Base-by-base conservation (phyloP, 2,888 invertebrate genomes). In the Leptinotarsa tumamoca region DNA sequence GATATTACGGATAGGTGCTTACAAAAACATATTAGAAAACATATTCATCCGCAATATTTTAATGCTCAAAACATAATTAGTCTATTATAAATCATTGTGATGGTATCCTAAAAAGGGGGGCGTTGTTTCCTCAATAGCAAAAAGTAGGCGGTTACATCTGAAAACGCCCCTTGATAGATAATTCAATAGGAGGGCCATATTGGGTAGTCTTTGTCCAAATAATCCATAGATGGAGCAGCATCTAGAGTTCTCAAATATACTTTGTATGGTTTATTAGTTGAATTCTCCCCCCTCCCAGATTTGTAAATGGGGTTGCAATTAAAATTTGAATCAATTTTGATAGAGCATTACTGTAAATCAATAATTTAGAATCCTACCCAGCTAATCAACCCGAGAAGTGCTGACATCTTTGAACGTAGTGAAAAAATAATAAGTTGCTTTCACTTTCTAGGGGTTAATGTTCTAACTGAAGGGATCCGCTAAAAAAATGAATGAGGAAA, bases 151-250 rank as follows among this genome's bases (percentile, higher is more conserved):
- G 63, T 27, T n/a, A n/a, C 33, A n/a, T 33, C 10, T n/a, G 15
- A 15, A 33, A 5, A 27, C 63, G 15, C 63, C 63, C 63, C 27
- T 33, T 13, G 5, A 27, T 27, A 63, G 33, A 63, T 63, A 43
- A 63, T 63, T 63, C 63, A 63, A 63, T 63, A 63, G 63, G 63
- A 63, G 63, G 63, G 63, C 63, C 63, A 63, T 63, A 63, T 63
- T 63, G 63, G 63, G 63, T 63, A 17, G n/a, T 33, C n/a, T 43
- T 63, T 63, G 43, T 14, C 2, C 63, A 63, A 18, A 63, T 63
- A 3, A 4, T n/a, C 18, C 63, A 17, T 43, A 63, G 63, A 63
- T 63, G 63, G 63, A 63, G 63, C 7, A 5, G 14, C 43, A 10
- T n/a, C 4, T n/a, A n/a, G n/a, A 17, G 23, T 23, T 61, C 17